These are phyloP conservation scores for Pharmacophagus antenor DNA, from an alignment of 2,888 invertebrate genomes.

Conservation along the genomic window DNA sequence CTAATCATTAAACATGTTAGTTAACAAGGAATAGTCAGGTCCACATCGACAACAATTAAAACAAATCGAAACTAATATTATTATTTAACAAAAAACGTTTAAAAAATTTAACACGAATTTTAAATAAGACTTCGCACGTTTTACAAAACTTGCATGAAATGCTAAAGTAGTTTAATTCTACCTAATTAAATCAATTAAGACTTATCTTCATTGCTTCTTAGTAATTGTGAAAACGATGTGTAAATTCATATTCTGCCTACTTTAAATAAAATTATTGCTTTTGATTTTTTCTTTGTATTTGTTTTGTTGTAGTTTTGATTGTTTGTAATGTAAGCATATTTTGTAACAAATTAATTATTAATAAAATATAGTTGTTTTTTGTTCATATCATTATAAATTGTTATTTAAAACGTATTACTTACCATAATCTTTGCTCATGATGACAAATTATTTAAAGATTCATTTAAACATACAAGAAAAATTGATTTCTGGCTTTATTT, in stretches of 20 bases:
- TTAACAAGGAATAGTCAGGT: no score
- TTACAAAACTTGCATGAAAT: no score
- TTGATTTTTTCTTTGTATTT: not conserved
- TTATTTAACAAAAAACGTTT: no score
- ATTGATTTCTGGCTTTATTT: not conserved
- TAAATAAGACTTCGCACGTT: no score
- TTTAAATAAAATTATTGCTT: not conserved
- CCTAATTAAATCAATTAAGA: slow-evolving; percentile 10
- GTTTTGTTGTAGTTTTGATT: no score
- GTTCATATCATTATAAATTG: not conserved
- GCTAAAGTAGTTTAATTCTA: not conserved
- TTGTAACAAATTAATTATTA: no score
- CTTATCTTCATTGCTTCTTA: slow-evolving; percentile 4
- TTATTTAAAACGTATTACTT: slow-evolving; percentile 28
- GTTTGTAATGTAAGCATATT: no score
- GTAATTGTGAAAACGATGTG: slow-evolving; percentile 2
- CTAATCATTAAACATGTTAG: not conserved
- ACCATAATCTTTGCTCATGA: slow-evolving; percentile 68
- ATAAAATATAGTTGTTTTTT: no score
- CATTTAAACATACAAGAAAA: not conserved
- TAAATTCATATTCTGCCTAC: not conserved
- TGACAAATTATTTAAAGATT: slow-evolving; percentile 28
- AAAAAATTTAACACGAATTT: no score
- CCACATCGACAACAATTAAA: not conserved
- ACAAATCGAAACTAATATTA: not conserved